Evolutionary conservation across 1,140 invertebrate genomes (phyloP).

Genomic region (Agraylea sexmaculata): DNA sequence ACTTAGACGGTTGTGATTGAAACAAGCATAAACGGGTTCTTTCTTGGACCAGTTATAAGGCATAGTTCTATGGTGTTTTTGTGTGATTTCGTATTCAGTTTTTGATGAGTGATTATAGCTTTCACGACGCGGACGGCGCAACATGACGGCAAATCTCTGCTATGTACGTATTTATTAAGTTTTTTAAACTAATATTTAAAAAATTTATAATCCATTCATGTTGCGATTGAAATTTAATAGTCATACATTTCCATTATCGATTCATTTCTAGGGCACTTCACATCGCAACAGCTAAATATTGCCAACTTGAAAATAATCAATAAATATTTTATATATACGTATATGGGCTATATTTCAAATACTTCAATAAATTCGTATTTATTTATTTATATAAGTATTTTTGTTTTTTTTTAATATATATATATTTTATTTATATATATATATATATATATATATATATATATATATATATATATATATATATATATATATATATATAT

Average conservation of each 20-base stretch:
- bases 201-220: background rate
- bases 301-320: background rate
- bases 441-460: background rate
- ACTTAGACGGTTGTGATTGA: no score
- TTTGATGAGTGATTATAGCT: conserved; percentile 17
- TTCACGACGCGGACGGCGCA: conserved; percentile 38
- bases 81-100: no score
- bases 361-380: background rate
- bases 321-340: background rate
- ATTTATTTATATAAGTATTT: background rate
- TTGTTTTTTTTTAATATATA: background rate
- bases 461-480: background rate
- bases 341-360: background rate
- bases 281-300: no score
- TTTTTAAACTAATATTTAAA: conserved; percentile 1
- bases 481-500: no score
- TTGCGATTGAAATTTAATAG: no score
- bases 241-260: no score
- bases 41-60: no score
- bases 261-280: no score
- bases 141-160: conserved; percentile 45
- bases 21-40: no score
- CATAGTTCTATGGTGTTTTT: no score
- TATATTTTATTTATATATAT: background rate
- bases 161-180: conserved; percentile 31